Conservation (phyloP, 30 jellyfish, hydroid and myxozoan species). For the Pelagia noctiluca region DNA sequence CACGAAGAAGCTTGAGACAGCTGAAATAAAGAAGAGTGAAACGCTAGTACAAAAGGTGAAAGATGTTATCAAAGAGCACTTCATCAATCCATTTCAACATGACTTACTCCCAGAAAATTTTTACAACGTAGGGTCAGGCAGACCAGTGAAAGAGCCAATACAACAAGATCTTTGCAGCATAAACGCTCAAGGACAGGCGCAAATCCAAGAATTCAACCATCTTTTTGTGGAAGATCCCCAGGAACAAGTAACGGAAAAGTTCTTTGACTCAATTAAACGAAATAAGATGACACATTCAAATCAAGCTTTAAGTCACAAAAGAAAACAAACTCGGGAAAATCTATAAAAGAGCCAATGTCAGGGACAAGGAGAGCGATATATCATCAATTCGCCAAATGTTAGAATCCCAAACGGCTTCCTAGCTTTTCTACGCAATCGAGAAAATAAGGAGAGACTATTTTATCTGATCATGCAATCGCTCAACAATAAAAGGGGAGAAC, state of each 20-base stretch:
- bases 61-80: neutral
- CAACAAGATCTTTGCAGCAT: neutral
- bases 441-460: slow-evolving; percentile 34
- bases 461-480: neutral
- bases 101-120: neutral
- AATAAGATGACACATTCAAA: neutral
- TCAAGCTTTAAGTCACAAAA: neutral
- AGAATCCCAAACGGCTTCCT: slow-evolving; percentile 13
- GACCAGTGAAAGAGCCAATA: neutral
- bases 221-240: neutral
- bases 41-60: neutral
- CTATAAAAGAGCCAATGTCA: slow-evolving; percentile 16
- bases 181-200: neutral
- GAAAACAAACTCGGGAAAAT: neutral
- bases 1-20: slow-evolving; percentile 15
- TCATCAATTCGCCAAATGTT: slow-evolving; percentile 5
- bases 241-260: neutral
- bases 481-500: neutral
- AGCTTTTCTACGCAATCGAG: slow-evolving; percentile 21
- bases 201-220: neutral
- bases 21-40: neutral
- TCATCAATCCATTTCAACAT: slow-evolving; percentile 26
- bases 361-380: slow-evolving; percentile 29
- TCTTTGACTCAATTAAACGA: slow-evolving; percentile 17
- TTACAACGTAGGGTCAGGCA: slow-evolving; percentile 8